A percentile compares a stretch with the other conserved stretches of the same genome.
Evolutionary conservation across 2,113 vertebrate species (phyloP).

Genomic region (Neodon shergylaensis): DNA sequence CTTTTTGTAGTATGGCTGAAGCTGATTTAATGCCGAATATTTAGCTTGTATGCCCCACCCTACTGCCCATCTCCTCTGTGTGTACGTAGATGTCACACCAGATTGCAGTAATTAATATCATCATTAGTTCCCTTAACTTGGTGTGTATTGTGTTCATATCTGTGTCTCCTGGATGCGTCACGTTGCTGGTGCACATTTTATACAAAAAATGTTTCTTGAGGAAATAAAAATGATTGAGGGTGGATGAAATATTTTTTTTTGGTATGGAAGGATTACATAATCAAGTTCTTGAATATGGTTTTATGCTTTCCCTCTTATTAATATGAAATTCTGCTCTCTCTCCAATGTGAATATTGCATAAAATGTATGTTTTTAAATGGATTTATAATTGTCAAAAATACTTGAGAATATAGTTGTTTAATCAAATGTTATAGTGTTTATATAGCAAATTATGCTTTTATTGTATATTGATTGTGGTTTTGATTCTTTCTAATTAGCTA

Average conservation of each 20-base stretch:
- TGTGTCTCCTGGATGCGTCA: not conserved
- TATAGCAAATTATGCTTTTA: conserved; percentile 43
- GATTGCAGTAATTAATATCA: conserved; percentile 33
- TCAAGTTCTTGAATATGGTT: conserved; percentile 25
- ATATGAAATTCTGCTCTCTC: conserved; percentile 1
- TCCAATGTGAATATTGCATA: conserved; percentile 1
- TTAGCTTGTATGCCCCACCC: conserved; percentile 19
- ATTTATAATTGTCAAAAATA: conserved; percentile 56
- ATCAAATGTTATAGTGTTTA: conserved; percentile 61
- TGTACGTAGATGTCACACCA: not conserved
- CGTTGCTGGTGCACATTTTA: conserved; percentile 9
- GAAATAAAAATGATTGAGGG: conserved; percentile 44
- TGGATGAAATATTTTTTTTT: conserved; percentile 48
- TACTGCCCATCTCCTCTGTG: not conserved
- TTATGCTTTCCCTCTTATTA: conserved; percentile 31
- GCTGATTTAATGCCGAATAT: not conserved
- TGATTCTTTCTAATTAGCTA: conserved; percentile 51
- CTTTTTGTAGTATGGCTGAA: not conserved
- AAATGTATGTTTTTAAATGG: conserved; percentile 55
- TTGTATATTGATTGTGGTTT: conserved; percentile 60
- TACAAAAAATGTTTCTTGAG: conserved; percentile 21
- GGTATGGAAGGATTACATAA: conserved; percentile 56
- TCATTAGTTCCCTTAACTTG: conserved; percentile 28
- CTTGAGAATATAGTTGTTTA: conserved; percentile 44
- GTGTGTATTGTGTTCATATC: conserved; percentile 3